phyloP scores from a whole-genome alignment of 2,797 vertebrate species.

The Tapirus indicus region DNA sequence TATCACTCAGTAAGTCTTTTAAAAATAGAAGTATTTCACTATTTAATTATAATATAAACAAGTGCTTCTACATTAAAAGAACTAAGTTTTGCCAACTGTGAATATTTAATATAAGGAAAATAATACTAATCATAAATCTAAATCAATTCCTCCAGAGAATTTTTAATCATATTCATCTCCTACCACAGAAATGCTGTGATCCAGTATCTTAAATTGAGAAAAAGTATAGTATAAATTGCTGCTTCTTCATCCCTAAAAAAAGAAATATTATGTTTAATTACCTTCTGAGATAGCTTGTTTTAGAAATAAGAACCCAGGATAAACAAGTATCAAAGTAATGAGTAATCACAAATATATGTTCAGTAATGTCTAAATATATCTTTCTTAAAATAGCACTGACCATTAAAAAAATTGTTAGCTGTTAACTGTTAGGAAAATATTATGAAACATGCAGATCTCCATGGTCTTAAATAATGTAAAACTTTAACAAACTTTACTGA shows the following conservation, averaged over 20 bases:
- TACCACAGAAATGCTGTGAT: constrained; percentile 20
- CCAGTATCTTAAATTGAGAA: not conserved
- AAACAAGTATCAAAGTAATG: constrained; percentile 63
- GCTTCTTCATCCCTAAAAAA: not conserved
- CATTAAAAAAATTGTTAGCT: constrained; percentile 23
- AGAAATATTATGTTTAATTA: constrained; percentile 48
- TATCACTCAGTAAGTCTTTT: not conserved
- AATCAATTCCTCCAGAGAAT: not conserved
- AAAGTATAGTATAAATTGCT: constrained; percentile 5
- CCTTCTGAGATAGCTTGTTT: constrained; percentile 55
- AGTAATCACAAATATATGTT: constrained; percentile 73
- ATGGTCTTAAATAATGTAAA: constrained; percentile 46
- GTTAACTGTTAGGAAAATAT: constrained; percentile 50
- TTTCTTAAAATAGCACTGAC: constrained; percentile 72
- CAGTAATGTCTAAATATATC: constrained; percentile 74
- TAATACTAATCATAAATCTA: not conserved
- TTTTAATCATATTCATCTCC: constrained; percentile 34
- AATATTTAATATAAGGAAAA: constrained; percentile 55
- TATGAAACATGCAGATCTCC: constrained; percentile 9
- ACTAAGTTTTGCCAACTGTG: not conserved
- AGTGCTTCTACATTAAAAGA: not conserved
- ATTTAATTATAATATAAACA: constrained; percentile 42
- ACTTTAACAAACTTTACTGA: not conserved
- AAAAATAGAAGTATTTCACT: constrained; percentile 27
- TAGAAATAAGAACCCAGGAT: constrained; percentile 55